A percentile compares a stretch with the other conserved stretches of the same genome.
phyloP scores from a whole-genome alignment of 1,140 invertebrate species.

The Stegodyphus mimosarum region DNA sequence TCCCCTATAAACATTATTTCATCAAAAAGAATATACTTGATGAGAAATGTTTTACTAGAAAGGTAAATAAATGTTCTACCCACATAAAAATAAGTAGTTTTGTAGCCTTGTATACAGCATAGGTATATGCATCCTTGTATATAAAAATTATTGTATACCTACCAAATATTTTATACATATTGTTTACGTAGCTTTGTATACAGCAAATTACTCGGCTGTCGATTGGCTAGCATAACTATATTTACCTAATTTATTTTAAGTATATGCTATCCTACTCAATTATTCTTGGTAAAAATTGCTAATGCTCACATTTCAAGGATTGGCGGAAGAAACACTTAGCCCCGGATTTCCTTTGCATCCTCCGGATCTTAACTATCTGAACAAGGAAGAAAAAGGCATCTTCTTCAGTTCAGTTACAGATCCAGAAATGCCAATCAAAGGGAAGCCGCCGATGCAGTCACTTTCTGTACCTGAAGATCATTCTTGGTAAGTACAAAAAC shows the following conservation, averaged over 20 bases:
- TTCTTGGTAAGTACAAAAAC: conserved; percentile 5
- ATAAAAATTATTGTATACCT: no score
- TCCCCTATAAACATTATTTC: no score
- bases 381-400: neutral
- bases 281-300: neutral
- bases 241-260: neutral
- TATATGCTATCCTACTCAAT: neutral
- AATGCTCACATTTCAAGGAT: neutral
- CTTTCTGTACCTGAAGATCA: conserved; percentile 27
- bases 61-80: no score
- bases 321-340: conserved; percentile 4
- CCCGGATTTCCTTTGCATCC: conserved; percentile 4
- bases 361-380: neutral
- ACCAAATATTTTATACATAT: no score
- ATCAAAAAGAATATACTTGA: no score
- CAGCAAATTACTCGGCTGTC: no score
- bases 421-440: conserved; percentile 13
- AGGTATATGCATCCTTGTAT: no score
- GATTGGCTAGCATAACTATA: neutral
- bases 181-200: no score
- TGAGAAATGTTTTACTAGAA: no score
- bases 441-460: conserved; percentile 12
- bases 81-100: no score
- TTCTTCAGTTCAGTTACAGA: neutral
- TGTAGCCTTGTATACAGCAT: no score